phyloP scores from a whole-genome alignment of 2,797 vertebrate species.

The Australoheros facetus region DNA sequence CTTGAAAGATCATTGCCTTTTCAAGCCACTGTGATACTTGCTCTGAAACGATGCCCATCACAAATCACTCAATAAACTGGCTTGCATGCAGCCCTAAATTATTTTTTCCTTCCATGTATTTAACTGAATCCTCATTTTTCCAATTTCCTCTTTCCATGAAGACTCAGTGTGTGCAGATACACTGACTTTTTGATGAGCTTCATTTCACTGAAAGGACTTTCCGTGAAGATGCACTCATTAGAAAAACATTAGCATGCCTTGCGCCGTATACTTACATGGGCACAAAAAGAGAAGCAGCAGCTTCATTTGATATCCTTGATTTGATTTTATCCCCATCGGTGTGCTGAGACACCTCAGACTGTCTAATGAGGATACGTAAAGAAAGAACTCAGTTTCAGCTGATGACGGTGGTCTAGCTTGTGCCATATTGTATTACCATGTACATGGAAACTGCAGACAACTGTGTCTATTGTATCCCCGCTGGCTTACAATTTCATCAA shows the following conservation, averaged over 20 bases:
- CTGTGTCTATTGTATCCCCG: conserved; percentile 35
- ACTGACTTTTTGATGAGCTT: not conserved
- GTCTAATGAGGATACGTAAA: conserved; percentile 39
- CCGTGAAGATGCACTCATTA: conserved; percentile 43
- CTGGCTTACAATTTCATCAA: conserved; percentile 35
- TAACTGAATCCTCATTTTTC: not conserved
- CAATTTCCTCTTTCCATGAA: not conserved
- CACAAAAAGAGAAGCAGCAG: conserved; percentile 21
- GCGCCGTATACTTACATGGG: not conserved
- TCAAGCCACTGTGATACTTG: not conserved
- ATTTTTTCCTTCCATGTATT: not conserved
- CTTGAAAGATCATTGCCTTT: conserved; percentile 52
- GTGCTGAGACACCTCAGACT: conserved; percentile 34
- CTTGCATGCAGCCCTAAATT: conserved; percentile 13
- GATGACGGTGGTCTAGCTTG: conserved; percentile 50
- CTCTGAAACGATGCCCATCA: conserved; percentile 22
- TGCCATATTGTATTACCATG: conserved; percentile 55
- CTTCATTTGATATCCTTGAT: conserved; percentile 60
- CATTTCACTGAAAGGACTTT: conserved; percentile 22
- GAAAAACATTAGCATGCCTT: conserved; percentile 34
- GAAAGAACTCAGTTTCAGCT: conserved; percentile 34
- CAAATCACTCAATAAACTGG: conserved; percentile 1
- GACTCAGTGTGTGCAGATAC: not conserved
- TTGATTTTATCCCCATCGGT: conserved; percentile 46
- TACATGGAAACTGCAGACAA: conserved; percentile 44